Evolutionary conservation across 2,113 vertebrate species (phyloP), one percentile per base, ranked within the genome.

Genomic region (Cathartes aura): DNA sequence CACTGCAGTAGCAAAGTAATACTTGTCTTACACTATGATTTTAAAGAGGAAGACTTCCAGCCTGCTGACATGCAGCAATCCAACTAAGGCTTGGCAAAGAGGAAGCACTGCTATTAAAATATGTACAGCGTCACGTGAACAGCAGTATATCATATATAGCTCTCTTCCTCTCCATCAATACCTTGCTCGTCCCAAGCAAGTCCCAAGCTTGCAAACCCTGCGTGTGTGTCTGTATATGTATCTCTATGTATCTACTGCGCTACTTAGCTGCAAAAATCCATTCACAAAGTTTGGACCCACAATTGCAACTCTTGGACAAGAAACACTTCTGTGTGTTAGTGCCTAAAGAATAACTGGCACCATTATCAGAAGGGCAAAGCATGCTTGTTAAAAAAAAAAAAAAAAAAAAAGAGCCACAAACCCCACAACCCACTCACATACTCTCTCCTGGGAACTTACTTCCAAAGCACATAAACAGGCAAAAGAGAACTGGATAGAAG

Each of bases 401-500:
- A 9, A 20, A 34, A 38, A 8, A 7, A 32, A 14, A 27, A 58
- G 17, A 56, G 4, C 18, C 42, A 62, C 48, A 66, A 73, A 85
- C 1, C 16, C 74, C 74, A 78, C 45, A 93, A n/a, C 63, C 19
- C 66, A 68, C 20, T 78, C 30, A 47, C n/a, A 43, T 8, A 14
- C 9, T 32, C n/a, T 63, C 34, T n/a, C 74, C 74, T 47, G 38
- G 45, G 38, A 34, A 98, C 99, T 99, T 98, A 99, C 99, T 98
- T 98, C 99, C 99, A 96, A 99, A 99, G 96, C 99, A 99, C 97
- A 99, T 98, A 67, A 99, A 99, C 95, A 99, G 98, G 95, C 98
- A 99, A 52, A 99, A 99, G 93, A 99, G 98, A 60, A 99, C 99
- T 1, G 99, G 99, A 68, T 99, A 99, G 97, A 99, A 99, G 97